phyloP scores from a whole-genome alignment of 2,113 vertebrate genomes.

The Colinus virginianus region DNA sequence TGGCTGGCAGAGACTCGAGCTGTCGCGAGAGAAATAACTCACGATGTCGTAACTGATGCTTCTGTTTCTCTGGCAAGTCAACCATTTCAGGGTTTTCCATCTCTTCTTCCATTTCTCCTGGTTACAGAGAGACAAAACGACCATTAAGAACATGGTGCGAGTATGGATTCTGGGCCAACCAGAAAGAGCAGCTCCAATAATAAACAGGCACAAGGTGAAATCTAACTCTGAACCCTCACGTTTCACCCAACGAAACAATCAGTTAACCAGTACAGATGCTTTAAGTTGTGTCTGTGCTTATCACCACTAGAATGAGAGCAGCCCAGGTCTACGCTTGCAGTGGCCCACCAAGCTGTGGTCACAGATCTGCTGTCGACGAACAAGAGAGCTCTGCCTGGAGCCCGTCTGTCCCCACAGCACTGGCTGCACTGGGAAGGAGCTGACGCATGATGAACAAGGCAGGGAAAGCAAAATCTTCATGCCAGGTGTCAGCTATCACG shows the following conservation, averaged over 20 bases:
- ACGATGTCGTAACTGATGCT: conserved; percentile 94
- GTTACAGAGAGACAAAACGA: neutral
- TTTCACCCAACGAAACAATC: neutral
- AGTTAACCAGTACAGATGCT: neutral
- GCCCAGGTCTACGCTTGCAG: neutral
- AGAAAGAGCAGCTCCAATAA: neutral
- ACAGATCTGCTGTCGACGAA: neutral
- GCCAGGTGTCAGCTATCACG: neutral
- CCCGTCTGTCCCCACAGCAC: rapidly evolving
- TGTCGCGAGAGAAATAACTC: conserved; percentile 96
- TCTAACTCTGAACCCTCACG: neutral
- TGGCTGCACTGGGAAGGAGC: neutral
- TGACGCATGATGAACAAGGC: rapidly evolving
- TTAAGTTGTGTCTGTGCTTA: neutral
- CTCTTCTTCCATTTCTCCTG: conserved; percentile 96
- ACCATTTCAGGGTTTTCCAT: conserved; percentile 95
- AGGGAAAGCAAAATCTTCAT: neutral
- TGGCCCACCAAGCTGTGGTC: neutral
- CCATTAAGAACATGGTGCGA: neutral
- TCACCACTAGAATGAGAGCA: neutral
- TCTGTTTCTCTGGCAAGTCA: conserved; percentile 93
- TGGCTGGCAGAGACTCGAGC: conserved; percentile 94
- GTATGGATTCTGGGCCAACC: neutral
- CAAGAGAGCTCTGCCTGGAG: neutral
- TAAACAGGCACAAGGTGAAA: neutral